Evolutionary conservation across 2,888 invertebrate genomes (phyloP).

Genomic region (Orthosia incerta): DNA sequence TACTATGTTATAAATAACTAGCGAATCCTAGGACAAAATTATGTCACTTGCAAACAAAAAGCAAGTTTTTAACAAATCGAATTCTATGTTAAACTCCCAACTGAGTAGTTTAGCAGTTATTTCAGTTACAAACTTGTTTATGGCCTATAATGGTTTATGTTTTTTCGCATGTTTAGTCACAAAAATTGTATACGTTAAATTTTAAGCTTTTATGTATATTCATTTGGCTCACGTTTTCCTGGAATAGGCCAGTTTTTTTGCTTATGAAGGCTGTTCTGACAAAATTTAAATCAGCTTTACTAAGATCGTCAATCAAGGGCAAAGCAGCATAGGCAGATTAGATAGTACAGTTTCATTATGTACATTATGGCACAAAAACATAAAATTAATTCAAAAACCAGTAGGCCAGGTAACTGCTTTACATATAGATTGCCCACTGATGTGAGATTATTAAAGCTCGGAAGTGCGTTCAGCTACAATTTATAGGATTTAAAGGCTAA

Average conservation of each 20-base stretch:
- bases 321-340: conserved; percentile 17
- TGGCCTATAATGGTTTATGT: background rate
- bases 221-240: background rate
- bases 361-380: conserved; percentile 31
- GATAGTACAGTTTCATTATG: conserved; percentile 41
- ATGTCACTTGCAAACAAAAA: conserved; percentile 35
- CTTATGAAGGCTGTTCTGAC: background rate
- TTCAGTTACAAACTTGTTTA: background rate
- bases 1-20: conserved; percentile 35
- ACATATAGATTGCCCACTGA: conserved; percentile 58
- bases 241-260: background rate
- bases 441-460: conserved; percentile 54
- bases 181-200: background rate
- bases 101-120: background rate
- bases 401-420: conserved; percentile 48
- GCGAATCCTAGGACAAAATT: conserved; percentile 46
- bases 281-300: conserved; percentile 23
- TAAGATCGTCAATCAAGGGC: conserved; percentile 25
- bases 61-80: background rate
- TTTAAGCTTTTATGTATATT: background rate
- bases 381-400: conserved; percentile 49
- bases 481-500: conserved; percentile 47
- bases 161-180: background rate
- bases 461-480: conserved; percentile 33
- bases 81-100: background rate